Evolutionary conservation across 2,113 vertebrate genomes (phyloP).

Genomic region (Triplophysa dalaica): DNA sequence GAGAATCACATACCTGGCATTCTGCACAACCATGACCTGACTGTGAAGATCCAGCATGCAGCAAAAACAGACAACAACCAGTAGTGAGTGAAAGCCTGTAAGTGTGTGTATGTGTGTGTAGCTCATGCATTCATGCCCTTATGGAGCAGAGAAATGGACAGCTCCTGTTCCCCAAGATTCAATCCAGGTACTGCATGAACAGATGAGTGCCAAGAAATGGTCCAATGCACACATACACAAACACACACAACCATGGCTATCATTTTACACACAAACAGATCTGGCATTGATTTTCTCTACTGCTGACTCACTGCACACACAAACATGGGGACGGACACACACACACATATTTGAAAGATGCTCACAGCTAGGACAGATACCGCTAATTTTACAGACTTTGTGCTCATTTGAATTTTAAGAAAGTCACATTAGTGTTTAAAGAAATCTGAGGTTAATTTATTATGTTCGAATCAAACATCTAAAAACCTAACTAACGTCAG

Average conservation of each 20-base stretch:
- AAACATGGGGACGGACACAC: conserved; percentile 1
- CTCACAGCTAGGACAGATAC: conserved; percentile 1
- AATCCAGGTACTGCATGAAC: conserved; percentile 34
- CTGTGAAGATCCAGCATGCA: conserved; percentile 86
- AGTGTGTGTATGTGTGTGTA: conserved; percentile 31
- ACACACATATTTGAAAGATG: neutral
- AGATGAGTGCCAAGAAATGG: conserved; percentile 36
- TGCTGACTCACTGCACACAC: conserved; percentile 23
- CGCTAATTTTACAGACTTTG: neutral
- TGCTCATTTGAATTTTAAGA: conserved; percentile 1
- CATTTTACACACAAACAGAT: conserved; percentile 39
- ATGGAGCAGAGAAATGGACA: conserved; percentile 47
- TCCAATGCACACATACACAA: conserved; percentile 27
- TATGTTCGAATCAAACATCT: neutral
- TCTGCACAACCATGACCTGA: conserved; percentile 99
- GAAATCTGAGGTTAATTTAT: neutral
- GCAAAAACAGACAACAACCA: conserved; percentile 75
- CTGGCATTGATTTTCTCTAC: conserved; percentile 39
- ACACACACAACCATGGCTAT: conserved; percentile 6
- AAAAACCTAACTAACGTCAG: neutral
- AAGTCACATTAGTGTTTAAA: neutral
- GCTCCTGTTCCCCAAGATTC: conserved; percentile 34
- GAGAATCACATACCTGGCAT: conserved; percentile 87
- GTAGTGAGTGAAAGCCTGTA: conserved; percentile 62
- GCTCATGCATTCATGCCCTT: conserved; percentile 55